Percentiles rank a stretch among this genome's conserved stretches.
Conservation (phyloP, 2,888 invertebrate genomes). For the Pediacus dermestoides region DNA sequence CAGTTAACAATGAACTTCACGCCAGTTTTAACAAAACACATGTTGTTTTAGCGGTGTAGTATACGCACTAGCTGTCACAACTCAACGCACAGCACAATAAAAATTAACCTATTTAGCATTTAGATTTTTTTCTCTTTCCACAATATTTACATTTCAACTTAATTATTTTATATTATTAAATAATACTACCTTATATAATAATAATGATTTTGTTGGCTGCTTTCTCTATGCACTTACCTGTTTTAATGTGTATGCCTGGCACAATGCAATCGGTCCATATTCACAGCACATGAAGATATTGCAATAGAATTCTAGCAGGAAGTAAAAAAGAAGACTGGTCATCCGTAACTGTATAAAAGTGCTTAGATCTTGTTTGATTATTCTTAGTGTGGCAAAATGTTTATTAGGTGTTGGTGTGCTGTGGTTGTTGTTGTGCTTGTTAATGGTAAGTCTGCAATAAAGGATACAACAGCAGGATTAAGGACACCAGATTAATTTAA, state of each 20-base stretch:
- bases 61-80: too few relatives aligned
- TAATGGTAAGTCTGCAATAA: too few relatives aligned
- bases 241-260: background rate
- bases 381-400: constrained; percentile 6
- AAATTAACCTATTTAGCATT: too few relatives aligned
- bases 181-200: background rate
- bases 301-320: background rate
- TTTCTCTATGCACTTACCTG: background rate
- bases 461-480: too few relatives aligned
- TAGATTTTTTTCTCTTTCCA: too few relatives aligned
- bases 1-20: too few relatives aligned
- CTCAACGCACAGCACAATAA: too few relatives aligned
- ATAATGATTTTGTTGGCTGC: too few relatives aligned
- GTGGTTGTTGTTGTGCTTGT: constrained; percentile 4
- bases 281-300: background rate
- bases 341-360: constrained; percentile 9
- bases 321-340: background rate
- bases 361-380: background rate
- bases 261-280: background rate
- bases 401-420: constrained; percentile 4
- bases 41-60: too few relatives aligned
- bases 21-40: too few relatives aligned
- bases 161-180: background rate
- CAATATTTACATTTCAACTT: too few relatives aligned
- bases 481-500: too few relatives aligned